Conservation (phyloP, 2,113 vertebrate species). For the Heliornis fulica region DNA sequence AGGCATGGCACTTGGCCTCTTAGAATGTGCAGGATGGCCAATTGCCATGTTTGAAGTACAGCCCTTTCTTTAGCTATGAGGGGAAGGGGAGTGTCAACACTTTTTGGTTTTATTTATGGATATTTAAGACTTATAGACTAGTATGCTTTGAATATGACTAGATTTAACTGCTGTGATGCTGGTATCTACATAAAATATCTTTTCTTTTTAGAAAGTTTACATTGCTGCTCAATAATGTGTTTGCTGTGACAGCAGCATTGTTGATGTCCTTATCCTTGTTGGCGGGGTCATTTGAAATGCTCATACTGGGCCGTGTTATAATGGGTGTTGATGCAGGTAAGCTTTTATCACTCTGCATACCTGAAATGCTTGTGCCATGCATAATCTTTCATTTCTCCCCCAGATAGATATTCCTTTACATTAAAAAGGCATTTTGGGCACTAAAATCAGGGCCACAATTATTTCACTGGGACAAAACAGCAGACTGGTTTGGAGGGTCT, state of each 20-base stretch:
- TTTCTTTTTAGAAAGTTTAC: slow-evolving; percentile 82
- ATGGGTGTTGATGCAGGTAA: slow-evolving; percentile 92
- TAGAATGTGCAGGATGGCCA: neutral
- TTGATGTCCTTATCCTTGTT: slow-evolving; percentile 82
- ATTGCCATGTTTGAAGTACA: neutral
- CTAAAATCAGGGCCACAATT: neutral
- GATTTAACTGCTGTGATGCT: neutral
- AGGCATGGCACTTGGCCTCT: neutral
- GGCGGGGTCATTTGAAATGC: slow-evolving; percentile 87
- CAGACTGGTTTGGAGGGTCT: neutral
- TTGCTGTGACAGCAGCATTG: slow-evolving; percentile 82
- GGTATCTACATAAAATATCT: neutral
- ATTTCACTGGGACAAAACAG: neutral
- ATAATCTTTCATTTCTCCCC: neutral
- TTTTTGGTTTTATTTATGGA: neutral
- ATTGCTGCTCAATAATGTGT: slow-evolving; percentile 84
- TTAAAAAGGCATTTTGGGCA: neutral
- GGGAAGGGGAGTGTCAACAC: neutral
- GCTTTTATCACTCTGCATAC: neutral
- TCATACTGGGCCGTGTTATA: slow-evolving; percentile 87
- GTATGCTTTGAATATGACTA: neutral
- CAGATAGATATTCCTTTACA: neutral
- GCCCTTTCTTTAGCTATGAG: neutral
- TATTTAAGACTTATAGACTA: neutral
- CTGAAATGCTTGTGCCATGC: neutral